Evolutionary conservation across 2,113 vertebrate genomes (phyloP).

Genomic region (Dryoscopus gambensis): DNA sequence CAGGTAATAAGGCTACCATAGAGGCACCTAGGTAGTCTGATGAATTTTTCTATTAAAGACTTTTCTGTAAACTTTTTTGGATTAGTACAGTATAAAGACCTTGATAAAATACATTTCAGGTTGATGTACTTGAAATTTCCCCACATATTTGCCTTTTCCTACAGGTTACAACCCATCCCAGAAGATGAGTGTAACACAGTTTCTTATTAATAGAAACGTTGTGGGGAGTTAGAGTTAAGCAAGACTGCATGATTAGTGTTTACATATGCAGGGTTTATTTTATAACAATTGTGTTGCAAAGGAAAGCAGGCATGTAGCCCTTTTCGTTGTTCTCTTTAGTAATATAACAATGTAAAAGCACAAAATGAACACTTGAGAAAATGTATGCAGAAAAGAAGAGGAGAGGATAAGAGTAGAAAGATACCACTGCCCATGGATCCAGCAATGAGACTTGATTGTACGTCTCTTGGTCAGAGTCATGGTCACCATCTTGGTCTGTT

Average conservation of each 20-base stretch:
- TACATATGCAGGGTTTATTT: background rate
- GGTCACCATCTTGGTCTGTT: rapidly evolving
- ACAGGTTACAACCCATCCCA: background rate
- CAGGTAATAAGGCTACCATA: background rate
- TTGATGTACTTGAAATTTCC: background rate
- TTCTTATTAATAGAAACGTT: background rate
- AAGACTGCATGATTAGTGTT: background rate
- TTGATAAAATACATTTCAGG: background rate
- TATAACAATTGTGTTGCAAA: background rate
- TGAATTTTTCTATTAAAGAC: background rate
- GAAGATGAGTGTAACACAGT: background rate
- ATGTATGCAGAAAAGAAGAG: background rate
- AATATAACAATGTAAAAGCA: background rate
- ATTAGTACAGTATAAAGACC: background rate
- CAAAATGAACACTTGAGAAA: background rate
- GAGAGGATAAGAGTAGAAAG: background rate
- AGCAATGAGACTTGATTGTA: background rate
- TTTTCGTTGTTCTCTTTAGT: background rate
- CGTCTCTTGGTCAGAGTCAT: background rate
- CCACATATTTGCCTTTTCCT: background rate
- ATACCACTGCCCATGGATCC: background rate
- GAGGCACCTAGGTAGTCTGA: background rate
- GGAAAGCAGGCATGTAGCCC: background rate
- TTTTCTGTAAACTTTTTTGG: background rate
- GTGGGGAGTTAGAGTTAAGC: background rate